phyloP scores from a whole-genome alignment of 2,113 vertebrate genomes.

The Hypanus sabinus region DNA sequence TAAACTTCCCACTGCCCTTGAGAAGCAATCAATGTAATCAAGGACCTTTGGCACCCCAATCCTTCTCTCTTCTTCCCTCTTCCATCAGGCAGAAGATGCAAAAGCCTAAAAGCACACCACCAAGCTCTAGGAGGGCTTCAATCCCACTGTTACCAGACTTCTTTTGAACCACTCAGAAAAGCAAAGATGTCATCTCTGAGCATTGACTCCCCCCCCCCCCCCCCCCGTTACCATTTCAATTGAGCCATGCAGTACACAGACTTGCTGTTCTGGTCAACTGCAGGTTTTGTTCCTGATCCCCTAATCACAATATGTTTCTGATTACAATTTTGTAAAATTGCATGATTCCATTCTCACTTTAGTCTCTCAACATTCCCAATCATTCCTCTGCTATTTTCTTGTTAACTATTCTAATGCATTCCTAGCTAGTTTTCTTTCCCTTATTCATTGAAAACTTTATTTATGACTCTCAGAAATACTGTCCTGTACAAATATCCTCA shows the following conservation, averaged over 20 bases:
- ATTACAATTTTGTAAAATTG: background rate
- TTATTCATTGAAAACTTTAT: background rate
- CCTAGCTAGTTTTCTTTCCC: background rate
- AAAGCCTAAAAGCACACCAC: too few species aligned
- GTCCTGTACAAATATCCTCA: background rate
- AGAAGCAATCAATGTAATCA: too few species aligned
- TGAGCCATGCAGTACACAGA: background rate
- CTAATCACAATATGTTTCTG: background rate
- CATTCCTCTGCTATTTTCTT: background rate
- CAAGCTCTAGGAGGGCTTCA: too few species aligned
- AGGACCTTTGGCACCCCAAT: too few species aligned
- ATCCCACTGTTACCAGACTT: too few species aligned
- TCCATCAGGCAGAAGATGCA: too few species aligned
- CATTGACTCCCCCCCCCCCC: too few species aligned
- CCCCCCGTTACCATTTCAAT: background rate
- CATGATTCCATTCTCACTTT: background rate
- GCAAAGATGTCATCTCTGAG: too few species aligned
- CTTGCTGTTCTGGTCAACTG: background rate
- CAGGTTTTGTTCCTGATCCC: background rate
- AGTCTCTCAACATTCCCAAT: background rate
- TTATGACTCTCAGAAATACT: background rate
- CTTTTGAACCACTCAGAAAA: too few species aligned
- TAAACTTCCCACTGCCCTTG: too few species aligned
- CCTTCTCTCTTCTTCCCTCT: too few species aligned
- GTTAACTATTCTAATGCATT: background rate